phyloP scores from a whole-genome alignment of 2,113 vertebrate genomes.

The Tragelaphus imberbis region DNA sequence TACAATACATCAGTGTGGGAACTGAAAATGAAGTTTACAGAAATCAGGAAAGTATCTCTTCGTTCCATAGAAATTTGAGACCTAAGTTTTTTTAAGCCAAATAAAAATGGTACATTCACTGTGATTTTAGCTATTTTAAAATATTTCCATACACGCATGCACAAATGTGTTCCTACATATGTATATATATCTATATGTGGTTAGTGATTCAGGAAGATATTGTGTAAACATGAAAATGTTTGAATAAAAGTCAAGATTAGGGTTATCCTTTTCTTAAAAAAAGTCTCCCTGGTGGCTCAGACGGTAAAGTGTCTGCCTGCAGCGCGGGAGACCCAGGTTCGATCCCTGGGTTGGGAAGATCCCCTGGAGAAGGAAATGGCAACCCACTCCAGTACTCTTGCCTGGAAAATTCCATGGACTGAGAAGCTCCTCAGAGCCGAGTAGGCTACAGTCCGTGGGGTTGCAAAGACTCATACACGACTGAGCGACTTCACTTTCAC shows the following conservation, averaged over 20 bases:
- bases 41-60: background rate
- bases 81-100: background rate
- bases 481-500: too few species aligned
- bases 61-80: background rate
- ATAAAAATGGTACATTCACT: background rate
- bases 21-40: slow-evolving; percentile 20
- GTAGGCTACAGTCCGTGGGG: too few species aligned
- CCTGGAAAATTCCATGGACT: too few species aligned
- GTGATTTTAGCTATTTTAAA: slow-evolving; percentile 6
- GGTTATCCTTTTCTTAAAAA: background rate
- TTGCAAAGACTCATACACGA: too few species aligned
- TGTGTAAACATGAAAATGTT: background rate
- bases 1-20: background rate
- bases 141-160: background rate
- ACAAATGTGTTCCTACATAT: background rate
- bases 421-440: too few species aligned
- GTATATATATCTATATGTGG: background rate
- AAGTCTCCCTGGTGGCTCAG: too few species aligned
- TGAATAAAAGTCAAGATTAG: background rate
- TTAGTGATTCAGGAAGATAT: background rate
- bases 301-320: too few species aligned
- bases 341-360: too few species aligned
- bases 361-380: too few species aligned
- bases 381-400: too few species aligned
- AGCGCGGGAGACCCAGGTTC: too few species aligned